phyloP scores from a whole-genome alignment of 2,888 invertebrate genomes.

The Phanerotoma sp. region DNA sequence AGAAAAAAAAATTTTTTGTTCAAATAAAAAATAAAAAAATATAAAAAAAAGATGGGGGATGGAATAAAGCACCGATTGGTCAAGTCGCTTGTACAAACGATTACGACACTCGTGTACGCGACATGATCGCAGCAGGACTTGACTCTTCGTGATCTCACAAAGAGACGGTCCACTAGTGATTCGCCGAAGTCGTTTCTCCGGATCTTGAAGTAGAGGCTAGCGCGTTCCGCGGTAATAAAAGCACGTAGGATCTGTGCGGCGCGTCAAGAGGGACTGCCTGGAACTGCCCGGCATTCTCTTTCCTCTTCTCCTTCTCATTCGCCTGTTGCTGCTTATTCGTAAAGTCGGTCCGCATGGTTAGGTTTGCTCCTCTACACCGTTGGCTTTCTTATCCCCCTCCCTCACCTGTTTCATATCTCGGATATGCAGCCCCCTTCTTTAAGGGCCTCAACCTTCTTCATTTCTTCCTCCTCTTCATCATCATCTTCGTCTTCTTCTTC shows the following conservation, averaged over 20 bases:
- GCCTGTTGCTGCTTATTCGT: conserved; percentile 16
- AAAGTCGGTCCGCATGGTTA: conserved; percentile 10
- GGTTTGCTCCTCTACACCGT: conserved; percentile 24
- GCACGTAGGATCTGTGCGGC: conserved; percentile 49
- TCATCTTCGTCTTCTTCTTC: no score
- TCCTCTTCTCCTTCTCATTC: conserved; percentile 36
- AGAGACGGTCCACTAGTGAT: not conserved
- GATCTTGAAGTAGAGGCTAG: conserved; percentile 8
- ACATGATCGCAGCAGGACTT: conserved; percentile 1
- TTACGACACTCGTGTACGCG: conserved; percentile 2
- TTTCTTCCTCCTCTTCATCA: no score
- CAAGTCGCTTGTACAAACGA: conserved; percentile 3
- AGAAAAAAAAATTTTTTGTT: not conserved
- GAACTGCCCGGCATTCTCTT: conserved; percentile 47
- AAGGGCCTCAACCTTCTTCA: conserved; percentile 2
- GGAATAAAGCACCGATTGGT: not conserved
- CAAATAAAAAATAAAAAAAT: no score
- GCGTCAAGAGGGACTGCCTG: conserved; percentile 47
- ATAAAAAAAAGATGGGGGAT: not conserved
- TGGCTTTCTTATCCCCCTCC: conserved; percentile 17
- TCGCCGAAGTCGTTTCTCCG: conserved; percentile 8
- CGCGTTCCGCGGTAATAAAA: conserved; percentile 42
- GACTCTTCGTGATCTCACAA: not conserved
- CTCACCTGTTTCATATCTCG: not conserved
- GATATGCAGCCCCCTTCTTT: not conserved